phyloP scores from a whole-genome alignment of 2,113 vertebrate species.

The Junco hyemalis region DNA sequence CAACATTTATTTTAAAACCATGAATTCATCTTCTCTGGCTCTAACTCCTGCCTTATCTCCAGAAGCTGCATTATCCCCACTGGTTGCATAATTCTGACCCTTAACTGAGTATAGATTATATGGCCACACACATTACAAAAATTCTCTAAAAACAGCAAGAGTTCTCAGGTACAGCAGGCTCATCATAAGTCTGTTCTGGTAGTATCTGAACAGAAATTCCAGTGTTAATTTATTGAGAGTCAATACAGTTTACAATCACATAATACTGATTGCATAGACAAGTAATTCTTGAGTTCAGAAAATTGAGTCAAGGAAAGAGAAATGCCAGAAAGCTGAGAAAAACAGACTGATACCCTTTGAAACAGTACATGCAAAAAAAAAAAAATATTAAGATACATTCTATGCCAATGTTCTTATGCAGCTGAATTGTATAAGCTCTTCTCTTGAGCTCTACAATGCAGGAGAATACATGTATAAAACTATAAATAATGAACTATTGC shows the following conservation, averaged over 20 bases:
- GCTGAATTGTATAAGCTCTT: background rate
- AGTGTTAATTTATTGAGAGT: background rate
- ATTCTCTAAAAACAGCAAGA: background rate
- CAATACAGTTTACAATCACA: background rate
- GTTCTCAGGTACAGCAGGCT: background rate
- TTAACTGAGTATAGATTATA: fast-evolving
- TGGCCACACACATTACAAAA: background rate
- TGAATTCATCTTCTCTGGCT: background rate
- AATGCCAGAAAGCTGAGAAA: background rate
- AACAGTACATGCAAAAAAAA: background rate
- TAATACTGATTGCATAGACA: background rate
- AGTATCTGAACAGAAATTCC: background rate
- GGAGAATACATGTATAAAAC: background rate
- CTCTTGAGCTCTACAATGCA: background rate
- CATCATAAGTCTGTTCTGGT: background rate
- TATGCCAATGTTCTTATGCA: background rate
- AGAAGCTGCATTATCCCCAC: background rate
- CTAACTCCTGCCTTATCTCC: background rate
- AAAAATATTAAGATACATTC: background rate
- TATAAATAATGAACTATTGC: background rate
- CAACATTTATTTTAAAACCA: background rate
- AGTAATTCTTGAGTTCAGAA: background rate
- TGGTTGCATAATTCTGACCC: background rate
- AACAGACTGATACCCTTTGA: background rate
- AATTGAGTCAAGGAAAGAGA: fast-evolving